Percentiles rank a stretch among this genome's conserved stretches.
These are phyloP conservation scores for Acanthurus tractus DNA, from an alignment of 2,797 vertebrate species.

Conservation along the genomic window DNA sequence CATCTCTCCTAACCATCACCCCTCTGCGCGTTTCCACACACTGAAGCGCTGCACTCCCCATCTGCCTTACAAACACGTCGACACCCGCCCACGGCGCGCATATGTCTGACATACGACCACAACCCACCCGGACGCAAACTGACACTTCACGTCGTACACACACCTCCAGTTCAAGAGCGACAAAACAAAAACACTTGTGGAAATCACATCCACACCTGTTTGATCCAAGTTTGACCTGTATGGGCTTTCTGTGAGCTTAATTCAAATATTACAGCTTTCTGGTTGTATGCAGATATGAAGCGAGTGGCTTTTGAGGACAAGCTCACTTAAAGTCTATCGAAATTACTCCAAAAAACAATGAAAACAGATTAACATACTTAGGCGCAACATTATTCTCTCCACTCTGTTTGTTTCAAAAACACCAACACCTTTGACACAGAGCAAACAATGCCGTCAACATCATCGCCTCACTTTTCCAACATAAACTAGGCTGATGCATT, in stretches of 20 bases:
- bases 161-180: slow-evolving; percentile 17
- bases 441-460: neutral
- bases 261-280: neutral
- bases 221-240: slow-evolving; percentile 18
- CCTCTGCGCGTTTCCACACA: slow-evolving; percentile 59
- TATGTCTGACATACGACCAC: slow-evolving; percentile 82
- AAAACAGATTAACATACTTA: neutral
- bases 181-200: slow-evolving; percentile 37
- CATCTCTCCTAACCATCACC: slow-evolving; percentile 67
- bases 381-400: neutral
- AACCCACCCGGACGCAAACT: slow-evolving; percentile 72
- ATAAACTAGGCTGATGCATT: slow-evolving; percentile 11
- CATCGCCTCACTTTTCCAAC: slow-evolving; percentile 2
- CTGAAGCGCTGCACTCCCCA: slow-evolving; percentile 68
- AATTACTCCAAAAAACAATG: neutral
- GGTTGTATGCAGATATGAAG: neutral
- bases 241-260: neutral
- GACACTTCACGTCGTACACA: slow-evolving; percentile 50
- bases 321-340: neutral
- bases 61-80: slow-evolving; percentile 70
- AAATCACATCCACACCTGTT: slow-evolving; percentile 49
- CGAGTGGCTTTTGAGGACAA: neutral
- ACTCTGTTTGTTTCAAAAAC: neutral
- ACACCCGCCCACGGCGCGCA: slow-evolving; percentile 83
- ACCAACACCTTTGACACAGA: slow-evolving; percentile 8